These are phyloP conservation scores for Gorsachius magnificus DNA, from an alignment of 2,797 vertebrate species.

Conservation along the genomic window DNA sequence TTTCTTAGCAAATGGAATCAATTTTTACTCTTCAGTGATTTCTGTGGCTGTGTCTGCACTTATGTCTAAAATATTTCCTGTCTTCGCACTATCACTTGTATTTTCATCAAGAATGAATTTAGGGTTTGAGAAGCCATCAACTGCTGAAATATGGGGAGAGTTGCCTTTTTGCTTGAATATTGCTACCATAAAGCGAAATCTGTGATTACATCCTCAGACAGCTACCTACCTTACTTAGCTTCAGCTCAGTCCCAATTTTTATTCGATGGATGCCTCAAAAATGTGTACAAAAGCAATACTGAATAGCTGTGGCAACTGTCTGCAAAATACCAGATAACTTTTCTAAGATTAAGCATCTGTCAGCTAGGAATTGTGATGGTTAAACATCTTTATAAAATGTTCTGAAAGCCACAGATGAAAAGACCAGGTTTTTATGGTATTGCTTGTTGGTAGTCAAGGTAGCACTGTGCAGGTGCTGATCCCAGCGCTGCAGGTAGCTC, in stretches of 20 bases:
- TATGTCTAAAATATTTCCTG: constrained; percentile 6
- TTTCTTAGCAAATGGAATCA: constrained; percentile 33
- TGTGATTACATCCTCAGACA: neutral
- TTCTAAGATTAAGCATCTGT: neutral
- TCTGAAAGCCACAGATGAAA: neutral
- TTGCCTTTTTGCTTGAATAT: neutral
- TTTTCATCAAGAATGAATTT: constrained; percentile 10
- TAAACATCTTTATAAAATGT: neutral
- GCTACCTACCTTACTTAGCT: neutral
- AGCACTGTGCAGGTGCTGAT: neutral
- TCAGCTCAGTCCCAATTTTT: neutral
- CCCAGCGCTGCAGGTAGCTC: neutral
- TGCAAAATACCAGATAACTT: neutral
- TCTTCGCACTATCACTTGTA: neutral
- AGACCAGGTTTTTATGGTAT: neutral
- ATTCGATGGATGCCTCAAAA: neutral
- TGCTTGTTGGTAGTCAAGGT: neutral
- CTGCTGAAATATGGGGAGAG: neutral
- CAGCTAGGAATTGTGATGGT: neutral
- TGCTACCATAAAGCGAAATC: neutral
- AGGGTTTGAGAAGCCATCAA: neutral
- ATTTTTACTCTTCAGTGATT: constrained; percentile 47
- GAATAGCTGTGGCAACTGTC: neutral
- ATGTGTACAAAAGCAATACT: neutral
- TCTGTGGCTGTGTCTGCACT: constrained; percentile 17